Conservation (phyloP, 2,113 vertebrate species). For the Gadus chalcogrammus region DNA sequence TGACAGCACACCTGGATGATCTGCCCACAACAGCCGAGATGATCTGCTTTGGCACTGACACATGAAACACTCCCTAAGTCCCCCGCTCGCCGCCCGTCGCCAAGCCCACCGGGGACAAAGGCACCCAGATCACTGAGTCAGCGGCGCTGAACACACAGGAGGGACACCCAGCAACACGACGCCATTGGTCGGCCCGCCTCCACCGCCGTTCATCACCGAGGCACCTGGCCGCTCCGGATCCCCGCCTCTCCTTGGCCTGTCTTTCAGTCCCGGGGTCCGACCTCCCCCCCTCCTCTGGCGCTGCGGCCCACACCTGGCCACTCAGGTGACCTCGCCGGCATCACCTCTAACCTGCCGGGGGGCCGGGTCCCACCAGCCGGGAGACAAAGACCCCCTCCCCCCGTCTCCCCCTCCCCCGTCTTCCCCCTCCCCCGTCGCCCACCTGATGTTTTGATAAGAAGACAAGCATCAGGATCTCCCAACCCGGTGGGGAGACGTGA, state of each 20-base stretch:
- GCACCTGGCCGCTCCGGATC: too few relatives aligned
- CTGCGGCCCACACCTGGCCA: conserved; percentile 47
- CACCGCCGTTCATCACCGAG: too few relatives aligned
- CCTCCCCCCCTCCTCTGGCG: not conserved
- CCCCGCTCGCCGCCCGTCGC: too few relatives aligned
- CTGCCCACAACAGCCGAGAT: conserved; percentile 62
- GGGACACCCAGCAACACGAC: too few relatives aligned
- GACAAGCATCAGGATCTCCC: conserved; percentile 7
- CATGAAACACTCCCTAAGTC: too few relatives aligned
- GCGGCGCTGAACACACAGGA: too few relatives aligned
- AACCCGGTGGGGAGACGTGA: conserved; percentile 55
- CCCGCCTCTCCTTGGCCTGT: too few relatives aligned
- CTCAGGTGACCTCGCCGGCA: conserved; percentile 31
- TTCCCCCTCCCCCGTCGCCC: conserved; percentile 38
- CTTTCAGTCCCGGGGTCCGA: too few relatives aligned
- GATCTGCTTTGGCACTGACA: conserved; percentile 62
- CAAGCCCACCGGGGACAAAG: too few relatives aligned
- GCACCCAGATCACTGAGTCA: too few relatives aligned
- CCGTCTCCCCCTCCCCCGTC: too few relatives aligned
- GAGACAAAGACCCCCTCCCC: conserved; percentile 5
- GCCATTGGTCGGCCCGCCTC: too few relatives aligned
- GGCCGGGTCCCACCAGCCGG: conserved; percentile 39
- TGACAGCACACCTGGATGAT: conserved; percentile 57
- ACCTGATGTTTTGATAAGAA: conserved; percentile 58
- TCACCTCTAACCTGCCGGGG: conserved; percentile 54